Evolutionary conservation across 2,888 invertebrate species (phyloP).

Genomic region (Epinotia brunnichana): DNA sequence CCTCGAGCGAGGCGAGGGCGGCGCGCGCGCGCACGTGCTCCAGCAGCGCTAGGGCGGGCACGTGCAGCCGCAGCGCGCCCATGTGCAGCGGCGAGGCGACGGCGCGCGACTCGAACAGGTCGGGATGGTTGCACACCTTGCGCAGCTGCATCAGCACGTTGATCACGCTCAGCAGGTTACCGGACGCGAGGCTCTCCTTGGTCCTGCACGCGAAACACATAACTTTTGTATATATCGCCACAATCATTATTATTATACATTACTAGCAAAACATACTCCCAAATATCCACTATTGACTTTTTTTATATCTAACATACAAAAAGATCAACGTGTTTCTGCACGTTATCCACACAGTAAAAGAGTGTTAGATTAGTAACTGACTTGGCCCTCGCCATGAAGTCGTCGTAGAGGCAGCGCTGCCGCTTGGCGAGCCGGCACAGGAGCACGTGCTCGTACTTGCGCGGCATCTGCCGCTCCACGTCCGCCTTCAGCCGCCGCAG

Average conservation of each 20-base stretch:
- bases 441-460: slow-evolving; percentile 97
- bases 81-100: slow-evolving; percentile 97
- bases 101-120: slow-evolving; percentile 98
- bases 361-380: slow-evolving; percentile 77
- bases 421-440: slow-evolving; percentile 97
- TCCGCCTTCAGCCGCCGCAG: slow-evolving; percentile 95
- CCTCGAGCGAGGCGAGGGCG: slow-evolving; percentile 85
- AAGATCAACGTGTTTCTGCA: no score
- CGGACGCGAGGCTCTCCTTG: slow-evolving; percentile 94
- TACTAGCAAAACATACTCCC: no score
- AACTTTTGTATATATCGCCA: no score
- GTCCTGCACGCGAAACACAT: slow-evolving; percentile 85
- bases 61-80: slow-evolving; percentile 87
- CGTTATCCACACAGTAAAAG: no score
- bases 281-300: no score
- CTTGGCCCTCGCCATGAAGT: slow-evolving; percentile 99
- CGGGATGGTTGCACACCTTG: slow-evolving; percentile 99
- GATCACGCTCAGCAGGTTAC: slow-evolving; percentile 97
- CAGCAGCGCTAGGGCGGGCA: slow-evolving; percentile 90
- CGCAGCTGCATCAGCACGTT: slow-evolving; percentile 98
- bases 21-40: slow-evolving; percentile 86
- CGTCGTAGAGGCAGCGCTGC: slow-evolving; percentile 98
- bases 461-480: slow-evolving; percentile 98
- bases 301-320: no score
- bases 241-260: no score